A percentile compares a stretch with the other conserved stretches of the same genome.
Evolutionary conservation across 1,140 invertebrate species (phyloP).

Genomic region (Sinella curviseta): DNA sequence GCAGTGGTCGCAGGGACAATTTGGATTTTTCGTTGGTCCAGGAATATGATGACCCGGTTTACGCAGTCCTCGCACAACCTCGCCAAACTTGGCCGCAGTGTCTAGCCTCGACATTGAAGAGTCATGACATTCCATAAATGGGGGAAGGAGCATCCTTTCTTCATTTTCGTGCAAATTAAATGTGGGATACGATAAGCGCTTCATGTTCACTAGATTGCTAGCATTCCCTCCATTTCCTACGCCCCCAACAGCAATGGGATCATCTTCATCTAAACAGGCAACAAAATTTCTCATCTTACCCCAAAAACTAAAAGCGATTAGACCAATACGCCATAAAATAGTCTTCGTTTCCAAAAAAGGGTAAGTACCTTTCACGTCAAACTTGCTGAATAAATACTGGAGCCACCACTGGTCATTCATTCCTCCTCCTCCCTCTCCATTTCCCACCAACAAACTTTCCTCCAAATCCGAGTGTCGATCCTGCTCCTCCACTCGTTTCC

Average conservation of each 20-base stretch:
- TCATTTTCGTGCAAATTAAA: conserved; percentile 26
- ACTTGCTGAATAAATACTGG: conserved; percentile 45
- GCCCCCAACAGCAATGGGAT: background rate
- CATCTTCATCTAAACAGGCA: too few species aligned
- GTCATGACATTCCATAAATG: conserved; percentile 29
- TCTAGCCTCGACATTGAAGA: conserved; percentile 17
- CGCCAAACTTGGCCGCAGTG: conserved; percentile 61
- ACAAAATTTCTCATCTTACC: too few species aligned
- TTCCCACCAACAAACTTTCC: background rate
- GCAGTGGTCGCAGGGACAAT: conserved; percentile 71
- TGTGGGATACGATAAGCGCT: conserved; percentile 34
- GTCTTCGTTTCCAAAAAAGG: background rate
- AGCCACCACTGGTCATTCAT: conserved; percentile 45
- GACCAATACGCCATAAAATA: background rate
- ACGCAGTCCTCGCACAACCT: conserved; percentile 61
- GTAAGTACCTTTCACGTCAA: conserved; percentile 36
- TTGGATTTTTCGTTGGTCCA: conserved; percentile 73
- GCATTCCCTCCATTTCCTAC: background rate
- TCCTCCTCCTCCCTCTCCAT: background rate
- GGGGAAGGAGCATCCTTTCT: conserved; percentile 33
- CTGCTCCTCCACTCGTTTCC: background rate
- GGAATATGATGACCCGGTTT: conserved; percentile 71
- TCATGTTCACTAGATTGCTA: conserved; percentile 34
- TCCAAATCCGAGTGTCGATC: conserved; percentile 3
- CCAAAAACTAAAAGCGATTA: too few species aligned